phyloP scores from a whole-genome alignment of 2,113 vertebrate species.

The Dasypus novemcinctus region DNA sequence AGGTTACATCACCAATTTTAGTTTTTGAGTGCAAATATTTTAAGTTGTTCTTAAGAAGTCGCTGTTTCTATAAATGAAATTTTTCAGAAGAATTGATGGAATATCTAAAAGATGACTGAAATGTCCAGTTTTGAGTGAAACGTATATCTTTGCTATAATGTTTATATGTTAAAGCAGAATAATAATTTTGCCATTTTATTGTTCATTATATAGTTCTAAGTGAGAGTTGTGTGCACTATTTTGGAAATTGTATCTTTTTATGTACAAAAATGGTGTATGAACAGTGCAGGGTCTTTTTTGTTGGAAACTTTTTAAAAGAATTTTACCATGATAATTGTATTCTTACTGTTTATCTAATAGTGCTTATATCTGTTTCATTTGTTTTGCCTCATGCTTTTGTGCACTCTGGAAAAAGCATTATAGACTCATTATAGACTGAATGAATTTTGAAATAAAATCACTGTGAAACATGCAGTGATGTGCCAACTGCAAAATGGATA shows the following conservation, averaged over 20 bases:
- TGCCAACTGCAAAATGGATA: slow-evolving; percentile 27
- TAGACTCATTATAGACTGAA: slow-evolving; percentile 29
- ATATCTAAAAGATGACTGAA: not conserved
- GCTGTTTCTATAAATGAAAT: slow-evolving; percentile 49
- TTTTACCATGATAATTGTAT: slow-evolving; percentile 1
- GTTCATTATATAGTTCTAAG: slow-evolving; percentile 9
- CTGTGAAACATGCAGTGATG: not conserved
- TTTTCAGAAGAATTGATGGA: not conserved
- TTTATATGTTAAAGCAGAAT: not conserved
- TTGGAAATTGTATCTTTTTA: slow-evolving; percentile 56
- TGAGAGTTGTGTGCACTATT: slow-evolving; percentile 32
- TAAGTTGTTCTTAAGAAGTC: slow-evolving; percentile 39
- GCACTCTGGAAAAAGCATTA: not conserved
- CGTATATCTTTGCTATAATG: not conserved
- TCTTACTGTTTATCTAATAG: not conserved
- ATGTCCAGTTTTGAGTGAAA: slow-evolving; percentile 10
- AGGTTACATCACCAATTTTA: slow-evolving; percentile 23
- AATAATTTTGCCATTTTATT: not conserved
- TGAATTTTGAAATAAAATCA: slow-evolving; percentile 67
- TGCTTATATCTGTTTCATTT: slow-evolving; percentile 26
- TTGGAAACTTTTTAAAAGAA: slow-evolving; percentile 45
- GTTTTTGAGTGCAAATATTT: not conserved
- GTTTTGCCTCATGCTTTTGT: slow-evolving; percentile 25
- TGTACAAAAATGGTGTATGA: slow-evolving; percentile 29
- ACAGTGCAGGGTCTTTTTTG: not conserved